Evolutionary conservation across 1,140 invertebrate species (phyloP), one percentile per base, ranked within the genome.

Genomic region (Ctenoplectra terminalis): DNA sequence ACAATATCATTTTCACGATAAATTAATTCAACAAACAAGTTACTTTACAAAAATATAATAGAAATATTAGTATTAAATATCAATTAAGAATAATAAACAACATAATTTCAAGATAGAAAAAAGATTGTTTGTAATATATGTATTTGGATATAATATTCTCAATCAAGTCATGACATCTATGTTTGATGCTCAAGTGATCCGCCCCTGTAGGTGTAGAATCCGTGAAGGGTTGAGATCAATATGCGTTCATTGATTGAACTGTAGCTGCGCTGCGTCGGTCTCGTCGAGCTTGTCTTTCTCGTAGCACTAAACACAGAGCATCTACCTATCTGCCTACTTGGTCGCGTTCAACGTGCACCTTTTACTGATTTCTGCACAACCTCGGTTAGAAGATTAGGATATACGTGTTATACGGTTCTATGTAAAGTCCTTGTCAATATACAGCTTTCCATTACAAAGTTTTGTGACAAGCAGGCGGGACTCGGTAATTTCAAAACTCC

Each of bases 171-270:
- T n/a, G 37, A 64, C 63, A 70, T 73, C 48, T 66, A 37, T 58
- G 40, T n/a, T 63, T 48, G 67, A 81, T 70, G 52, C 60, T 73
- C 37, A 37, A 77, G 72, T 80, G 71, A 82, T 87, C 78, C 90
- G 87, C 83, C 87, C 85, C 85, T 88, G 88, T 69, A 79, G 81
- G 81, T 87, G 87, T 81, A 83, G 83, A 90, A 87, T 86, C 73
- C 61, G 73, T 64, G 78, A 89, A 89, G 89, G 87, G 84, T 88
- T 87, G 86, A 88, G 89, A 90, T 90, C 90, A 90, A 90, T 90
- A 90, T 90, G 81, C 86, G 82, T 67, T 88, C 90, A 90, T 90
- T 88, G 89, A 90, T 90, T 90, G 81, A 74, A 86, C 81, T 83
- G 81, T 88, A 77, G 81, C 86, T 86, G 74, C 82, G 85, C 83